Percentiles rank a stretch among this genome's conserved stretches.
These are phyloP conservation scores for Phoenicopterus ruber DNA, from an alignment of 2,113 vertebrate genomes.

Conservation along the genomic window DNA sequence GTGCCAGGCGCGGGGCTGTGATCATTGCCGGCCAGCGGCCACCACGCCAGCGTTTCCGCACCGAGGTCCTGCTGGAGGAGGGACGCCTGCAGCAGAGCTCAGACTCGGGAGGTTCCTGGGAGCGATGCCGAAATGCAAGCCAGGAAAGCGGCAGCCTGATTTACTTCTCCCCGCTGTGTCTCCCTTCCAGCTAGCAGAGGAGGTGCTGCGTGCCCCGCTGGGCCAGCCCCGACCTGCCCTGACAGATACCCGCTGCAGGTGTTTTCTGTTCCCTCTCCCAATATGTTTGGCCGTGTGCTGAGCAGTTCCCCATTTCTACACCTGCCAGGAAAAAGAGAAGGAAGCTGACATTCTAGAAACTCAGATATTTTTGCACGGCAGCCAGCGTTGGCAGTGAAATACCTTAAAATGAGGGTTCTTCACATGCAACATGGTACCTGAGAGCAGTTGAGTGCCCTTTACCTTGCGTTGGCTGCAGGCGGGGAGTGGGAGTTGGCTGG, in stretches of 20 bases:
- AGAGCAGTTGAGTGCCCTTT: background rate
- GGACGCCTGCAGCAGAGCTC: background rate
- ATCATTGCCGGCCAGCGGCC: background rate
- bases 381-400: background rate
- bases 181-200: background rate
- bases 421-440: fast-evolving
- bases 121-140: fast-evolving
- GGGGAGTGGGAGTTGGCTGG: background rate
- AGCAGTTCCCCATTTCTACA: background rate
- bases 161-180: background rate
- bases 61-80: fast-evolving
- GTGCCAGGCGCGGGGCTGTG: background rate
- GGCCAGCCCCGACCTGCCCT: background rate
- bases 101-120: fast-evolving
- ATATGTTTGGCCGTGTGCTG: fast-evolving
- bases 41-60: background rate
- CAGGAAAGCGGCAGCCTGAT: background rate
- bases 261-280: background rate
- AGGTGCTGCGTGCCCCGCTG: background rate
- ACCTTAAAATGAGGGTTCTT: background rate
- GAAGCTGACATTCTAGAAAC: background rate
- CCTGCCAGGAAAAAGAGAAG: background rate
- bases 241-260: background rate
- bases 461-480: background rate
- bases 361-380: background rate